These are phyloP conservation scores for Hydrozoanthus gracilis DNA, from an alignment of 92 coral and sea anemone genomes.

Conservation along the genomic window DNA sequence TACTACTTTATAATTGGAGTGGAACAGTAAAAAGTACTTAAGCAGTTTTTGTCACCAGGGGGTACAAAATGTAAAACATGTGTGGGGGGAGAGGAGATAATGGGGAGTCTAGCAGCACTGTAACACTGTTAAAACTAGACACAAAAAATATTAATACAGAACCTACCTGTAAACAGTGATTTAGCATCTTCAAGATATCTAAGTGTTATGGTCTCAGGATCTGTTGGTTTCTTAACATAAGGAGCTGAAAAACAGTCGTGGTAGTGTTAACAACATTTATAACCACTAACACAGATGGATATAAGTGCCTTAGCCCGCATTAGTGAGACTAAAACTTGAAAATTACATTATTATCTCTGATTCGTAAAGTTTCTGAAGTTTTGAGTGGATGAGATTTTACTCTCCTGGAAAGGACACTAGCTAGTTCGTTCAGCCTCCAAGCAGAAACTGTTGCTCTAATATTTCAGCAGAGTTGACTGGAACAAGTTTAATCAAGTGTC, in stretches of 20 bases:
- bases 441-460: too few relatives aligned
- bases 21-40: too few relatives aligned
- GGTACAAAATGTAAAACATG: too few relatives aligned
- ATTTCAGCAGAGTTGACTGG: too few relatives aligned
- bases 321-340: background rate
- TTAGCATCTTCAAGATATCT: constrained; percentile 48
- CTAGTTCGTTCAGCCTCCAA: too few relatives aligned
- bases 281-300: background rate
- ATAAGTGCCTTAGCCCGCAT: background rate
- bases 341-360: background rate
- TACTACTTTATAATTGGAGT: too few relatives aligned
- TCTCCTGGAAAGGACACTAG: too few relatives aligned
- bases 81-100: background rate
- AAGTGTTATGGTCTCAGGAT: constrained; percentile 56
- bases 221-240: constrained; percentile 49
- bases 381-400: too few relatives aligned
- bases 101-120: background rate
- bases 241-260: constrained; percentile 14
- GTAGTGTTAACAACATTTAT: background rate
- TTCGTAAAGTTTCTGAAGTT: background rate
- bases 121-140: background rate
- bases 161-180: constrained; percentile 56
- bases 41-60: too few relatives aligned
- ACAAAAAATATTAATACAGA: background rate
- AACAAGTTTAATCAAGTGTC: too few relatives aligned